Evolutionary conservation across 2,113 vertebrate species (phyloP).

Genomic region (Xerus inauris): DNA sequence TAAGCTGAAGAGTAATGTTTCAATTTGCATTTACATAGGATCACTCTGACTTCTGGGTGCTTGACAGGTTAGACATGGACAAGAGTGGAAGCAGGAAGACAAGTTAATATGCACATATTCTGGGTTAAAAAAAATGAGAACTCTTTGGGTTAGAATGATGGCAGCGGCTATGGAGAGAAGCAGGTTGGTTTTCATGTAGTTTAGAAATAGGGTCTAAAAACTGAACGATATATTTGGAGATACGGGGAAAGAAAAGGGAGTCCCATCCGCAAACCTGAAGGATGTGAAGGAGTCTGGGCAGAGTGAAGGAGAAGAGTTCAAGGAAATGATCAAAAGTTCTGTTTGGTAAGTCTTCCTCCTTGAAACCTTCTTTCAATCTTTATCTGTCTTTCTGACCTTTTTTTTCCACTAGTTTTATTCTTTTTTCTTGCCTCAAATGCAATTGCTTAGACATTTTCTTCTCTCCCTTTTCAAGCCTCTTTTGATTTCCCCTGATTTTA

Average conservation of each 20-base stretch:
- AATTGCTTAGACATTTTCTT: neutral
- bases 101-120: neutral
- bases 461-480: neutral
- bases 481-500: neutral
- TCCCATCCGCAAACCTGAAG: neutral
- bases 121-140: slow-evolving; percentile 5
- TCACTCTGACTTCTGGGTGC: neutral
- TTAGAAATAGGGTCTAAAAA: slow-evolving; percentile 28
- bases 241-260: neutral
- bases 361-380: neutral
- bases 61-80: neutral
- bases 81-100: neutral
- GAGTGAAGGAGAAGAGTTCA: neutral
- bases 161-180: neutral
- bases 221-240: neutral
- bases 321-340: neutral
- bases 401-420: neutral
- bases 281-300: neutral
- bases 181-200: neutral
- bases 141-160: neutral
- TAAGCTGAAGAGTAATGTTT: neutral
- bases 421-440: neutral
- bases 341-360: neutral
- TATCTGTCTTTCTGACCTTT: neutral
- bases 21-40: neutral